Percentiles rank a stretch among this genome's conserved stretches.
phyloP scores from a whole-genome alignment of 2,113 vertebrate genomes.

The Antennarius striatus region DNA sequence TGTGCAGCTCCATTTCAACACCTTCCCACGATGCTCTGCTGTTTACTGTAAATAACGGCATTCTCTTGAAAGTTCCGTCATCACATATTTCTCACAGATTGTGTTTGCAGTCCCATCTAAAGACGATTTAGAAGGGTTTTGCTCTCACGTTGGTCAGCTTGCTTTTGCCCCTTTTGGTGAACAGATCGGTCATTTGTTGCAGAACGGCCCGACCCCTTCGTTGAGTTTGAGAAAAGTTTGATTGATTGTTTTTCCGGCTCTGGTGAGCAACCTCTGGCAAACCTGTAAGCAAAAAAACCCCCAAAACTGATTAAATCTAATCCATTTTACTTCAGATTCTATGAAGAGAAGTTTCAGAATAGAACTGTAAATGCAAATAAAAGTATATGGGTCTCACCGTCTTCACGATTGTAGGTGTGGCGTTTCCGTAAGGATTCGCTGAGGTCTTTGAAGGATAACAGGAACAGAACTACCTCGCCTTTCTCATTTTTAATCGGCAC shows the following conservation, averaged over 20 bases:
- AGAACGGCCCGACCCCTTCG: constrained; percentile 82
- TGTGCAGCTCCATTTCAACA: too few species aligned
- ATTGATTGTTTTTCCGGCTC: constrained; percentile 75
- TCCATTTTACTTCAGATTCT: neutral
- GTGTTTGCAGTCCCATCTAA: neutral
- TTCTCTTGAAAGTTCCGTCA: too few species aligned
- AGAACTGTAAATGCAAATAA: neutral
- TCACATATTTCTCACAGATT: too few species aligned
- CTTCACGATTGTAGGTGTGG: constrained; percentile 68
- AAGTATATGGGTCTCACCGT: constrained; percentile 73
- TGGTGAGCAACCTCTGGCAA: constrained; percentile 74
- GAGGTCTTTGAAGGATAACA: constrained; percentile 96
- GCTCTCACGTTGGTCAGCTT: constrained; percentile 86
- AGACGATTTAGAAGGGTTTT: neutral
- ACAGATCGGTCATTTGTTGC: constrained; percentile 82
- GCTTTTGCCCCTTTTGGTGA: constrained; percentile 78
- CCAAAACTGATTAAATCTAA: too few species aligned
- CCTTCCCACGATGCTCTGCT: too few species aligned
- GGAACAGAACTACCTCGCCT: constrained; percentile 93
- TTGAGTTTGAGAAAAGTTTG: constrained; percentile 76
- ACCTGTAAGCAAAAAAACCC: constrained; percentile 16
- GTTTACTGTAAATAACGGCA: too few species aligned
- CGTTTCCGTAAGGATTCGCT: constrained; percentile 82
- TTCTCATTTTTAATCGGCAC: constrained; percentile 98
- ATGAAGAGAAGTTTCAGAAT: neutral